These are phyloP conservation scores for Silurus asotus DNA, from an alignment of 2,113 vertebrate genomes.

Conservation along the genomic window DNA sequence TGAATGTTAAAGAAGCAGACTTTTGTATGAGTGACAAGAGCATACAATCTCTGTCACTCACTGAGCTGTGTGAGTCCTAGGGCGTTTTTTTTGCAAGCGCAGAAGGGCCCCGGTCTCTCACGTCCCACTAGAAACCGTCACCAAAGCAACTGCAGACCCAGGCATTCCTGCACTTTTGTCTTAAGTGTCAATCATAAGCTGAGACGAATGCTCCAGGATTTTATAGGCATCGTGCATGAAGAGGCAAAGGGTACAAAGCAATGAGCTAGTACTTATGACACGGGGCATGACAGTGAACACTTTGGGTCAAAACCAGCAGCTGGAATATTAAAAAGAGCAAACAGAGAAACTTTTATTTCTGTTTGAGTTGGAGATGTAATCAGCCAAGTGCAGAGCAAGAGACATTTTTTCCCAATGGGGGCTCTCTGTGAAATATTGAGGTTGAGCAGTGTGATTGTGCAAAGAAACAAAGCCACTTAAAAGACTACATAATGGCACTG, in stretches of 20 bases:
- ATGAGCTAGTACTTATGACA: background rate
- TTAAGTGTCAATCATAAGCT: constrained; percentile 57
- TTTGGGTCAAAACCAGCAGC: constrained; percentile 22
- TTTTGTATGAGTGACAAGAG: constrained; percentile 72
- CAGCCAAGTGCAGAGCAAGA: constrained; percentile 41
- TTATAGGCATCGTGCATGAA: constrained; percentile 24
- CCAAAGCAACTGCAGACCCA: constrained; percentile 57
- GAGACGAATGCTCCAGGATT: constrained; percentile 52
- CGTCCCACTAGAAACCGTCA: constrained; percentile 63
- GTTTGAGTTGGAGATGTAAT: constrained; percentile 25
- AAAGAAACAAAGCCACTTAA: constrained; percentile 54
- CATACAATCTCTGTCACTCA: constrained; percentile 63
- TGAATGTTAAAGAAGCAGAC: constrained; percentile 77
- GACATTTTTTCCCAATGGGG: constrained; percentile 54
- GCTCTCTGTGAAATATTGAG: constrained; percentile 28
- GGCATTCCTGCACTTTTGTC: constrained; percentile 58
- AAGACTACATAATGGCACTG: constrained; percentile 61
- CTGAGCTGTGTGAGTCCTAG: constrained; percentile 64
- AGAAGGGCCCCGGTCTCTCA: constrained; percentile 58
- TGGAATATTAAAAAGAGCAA: background rate
- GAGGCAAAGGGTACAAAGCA: constrained; percentile 12
- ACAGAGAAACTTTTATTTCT: constrained; percentile 31
- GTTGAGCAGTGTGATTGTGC: constrained; percentile 53
- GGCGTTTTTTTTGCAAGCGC: constrained; percentile 53
- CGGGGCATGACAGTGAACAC: constrained; percentile 10